Base-by-base conservation (phyloP, 2,113 vertebrate species). In the Furnarius figulus region DNA sequence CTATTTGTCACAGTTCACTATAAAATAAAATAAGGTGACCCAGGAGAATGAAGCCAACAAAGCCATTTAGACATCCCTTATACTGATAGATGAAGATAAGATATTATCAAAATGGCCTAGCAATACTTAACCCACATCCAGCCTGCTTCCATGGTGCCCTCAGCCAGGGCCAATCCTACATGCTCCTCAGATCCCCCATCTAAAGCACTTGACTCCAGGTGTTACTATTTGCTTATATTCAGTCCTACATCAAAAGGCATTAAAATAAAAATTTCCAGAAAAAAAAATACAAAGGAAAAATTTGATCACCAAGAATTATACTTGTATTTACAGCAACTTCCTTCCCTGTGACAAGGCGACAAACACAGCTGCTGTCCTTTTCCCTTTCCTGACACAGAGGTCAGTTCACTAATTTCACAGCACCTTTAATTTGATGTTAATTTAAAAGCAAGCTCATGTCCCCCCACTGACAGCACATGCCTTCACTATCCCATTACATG, bases 281-380 rank as follows among this genome's bases (percentile, higher is more conserved):
- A 19, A 25, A 8, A 1, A 24, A 15, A 22, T 22, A 70, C 6
- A 52, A 59, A 79, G 21, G 30, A 70, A 50, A 84, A 44, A 2
- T 4, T 68, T 7, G 28, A 82, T 40, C 14, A 14, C 7, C 16
- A 44, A 35, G 19, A 73, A 65, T 56, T 19, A 44, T 8, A 52
- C 14, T 22, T 58, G 6, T 4, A 66, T 14, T 66, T 55, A 61
- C 2, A 0, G 31, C 22, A 67, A 42, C 14, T 75, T 75, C 24
- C 63, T 62, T 83, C n/a, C 39, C 0, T 4, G 23, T 0, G 0
- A 24, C 33, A 37, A 74, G 33, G 39, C 2, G 2, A 37, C 37
- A 21, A 62, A 52, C 2, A 3, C 28, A 44, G 52, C 56, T 17
- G 10, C 19, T 68, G 61, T 56, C 49, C 16, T 76, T 37, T 46